phyloP scores from a whole-genome alignment of 2,113 vertebrate species.

The Pomatorhinus ruficollis region DNA sequence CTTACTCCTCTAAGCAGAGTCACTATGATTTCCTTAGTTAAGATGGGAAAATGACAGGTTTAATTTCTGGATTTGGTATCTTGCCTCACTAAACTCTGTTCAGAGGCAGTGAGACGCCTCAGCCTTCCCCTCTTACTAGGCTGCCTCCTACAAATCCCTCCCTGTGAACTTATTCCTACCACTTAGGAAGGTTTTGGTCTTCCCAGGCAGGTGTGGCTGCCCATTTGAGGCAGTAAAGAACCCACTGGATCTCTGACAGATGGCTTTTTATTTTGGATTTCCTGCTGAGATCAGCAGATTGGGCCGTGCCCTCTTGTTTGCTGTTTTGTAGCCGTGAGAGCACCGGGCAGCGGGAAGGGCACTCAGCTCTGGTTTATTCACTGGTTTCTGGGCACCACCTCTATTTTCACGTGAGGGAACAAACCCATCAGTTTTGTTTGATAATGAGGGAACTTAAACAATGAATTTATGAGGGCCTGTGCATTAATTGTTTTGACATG shows the following conservation, averaged over 20 bases:
- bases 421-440: background rate
- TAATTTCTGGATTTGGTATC: background rate
- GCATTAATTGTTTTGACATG: background rate
- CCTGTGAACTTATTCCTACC: background rate
- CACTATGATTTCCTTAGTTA: background rate
- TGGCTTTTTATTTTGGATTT: background rate
- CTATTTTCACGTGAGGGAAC: background rate
- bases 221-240: background rate
- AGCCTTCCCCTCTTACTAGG: background rate
- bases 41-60: background rate
- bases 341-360: background rate
- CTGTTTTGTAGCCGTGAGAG: background rate
- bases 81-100: background rate
- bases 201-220: background rate
- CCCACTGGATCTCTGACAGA: background rate
- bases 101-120: background rate
- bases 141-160: background rate
- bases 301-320: background rate
- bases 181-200: background rate
- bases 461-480: background rate
- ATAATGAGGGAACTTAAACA: background rate
- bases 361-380: background rate
- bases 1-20: background rate
- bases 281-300: background rate
- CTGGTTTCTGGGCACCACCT: background rate